Base-by-base conservation (phyloP, 2,797 vertebrate species). In the Rallus crepitans region DNA sequence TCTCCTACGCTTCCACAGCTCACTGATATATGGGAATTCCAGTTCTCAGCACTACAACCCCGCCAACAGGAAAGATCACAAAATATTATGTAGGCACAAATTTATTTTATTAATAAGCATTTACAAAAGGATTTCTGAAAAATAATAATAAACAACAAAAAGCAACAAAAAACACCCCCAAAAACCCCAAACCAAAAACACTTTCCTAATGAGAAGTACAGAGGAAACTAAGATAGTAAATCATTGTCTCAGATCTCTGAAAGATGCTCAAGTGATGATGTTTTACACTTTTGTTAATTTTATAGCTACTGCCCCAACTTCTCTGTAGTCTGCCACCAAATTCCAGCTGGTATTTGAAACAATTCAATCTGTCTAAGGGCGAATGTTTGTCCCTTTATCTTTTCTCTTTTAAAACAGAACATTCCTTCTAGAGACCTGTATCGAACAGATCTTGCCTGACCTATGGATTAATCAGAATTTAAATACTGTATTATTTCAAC, bases 401-500 rank as follows among this genome's bases (percentile, higher is more conserved):
- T 65, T 55, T 50, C 48, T 16, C 53, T 83, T 86, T 60, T 55
- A 79, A 64, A 76, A 52, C n/a, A 70, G 42, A 90, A 25, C 21
- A n/a, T 81, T 71, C 82, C 50, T 92, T 78, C 60, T 45, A 50
- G 53, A 94, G n/a, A 52, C 24, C 25, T 6, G 5, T 86, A 90
- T 55, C 66, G 86, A 96, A 73, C 56, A 80, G 70, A 4, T 82
- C 55, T 53, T 86, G 79, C 55, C 69, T 93, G 95, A 81, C 82
- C 59, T 69, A 92, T n/a, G 50, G 89, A 94, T 94, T 93, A 93
- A 92, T 88, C 87, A 88, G 79, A 92, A 95, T 94, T 79, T 94
- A 95, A 93, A 94, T 88, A 86, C 59, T 83, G n/a, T 71, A 86
- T 85, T 94, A 93, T 90, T 96, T 95, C 82, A 96, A 88, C 69